Evolutionary conservation across 2,113 vertebrate genomes (phyloP), one percentile per base, ranked within the genome.

Genomic region (Hippocampus zosterae): DNA sequence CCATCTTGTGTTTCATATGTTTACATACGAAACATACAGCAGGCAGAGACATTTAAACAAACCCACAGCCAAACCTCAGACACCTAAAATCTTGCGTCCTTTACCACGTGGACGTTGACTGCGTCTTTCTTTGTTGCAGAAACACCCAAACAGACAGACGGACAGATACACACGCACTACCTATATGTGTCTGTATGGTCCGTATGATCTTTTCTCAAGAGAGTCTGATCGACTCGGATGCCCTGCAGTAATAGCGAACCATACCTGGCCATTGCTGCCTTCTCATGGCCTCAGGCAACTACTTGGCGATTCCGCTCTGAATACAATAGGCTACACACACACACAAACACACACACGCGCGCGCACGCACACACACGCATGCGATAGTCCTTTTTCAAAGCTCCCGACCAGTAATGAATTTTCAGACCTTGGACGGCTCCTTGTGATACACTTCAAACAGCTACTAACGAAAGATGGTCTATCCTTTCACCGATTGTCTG

Each of bases 361-460:
- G 2, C 29, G 3, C 29, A 33, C 29, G 0, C 57, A 73, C 76
- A 78, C 87, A 68, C 82, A 77, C 71, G 67, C 67, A 74, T 37
- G 62, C 66, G 79, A 46, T 27, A 46, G 23, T 25, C 23, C 80
- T 81, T 76, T 91, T 89, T 92, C 90, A 90, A 90, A 91, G 89
- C 88, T 81, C 56, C 87, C 88, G 84, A 82, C 80, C 85, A 79
- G 83, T 91, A 92, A 93, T 93, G 90, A 91, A 91, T 91, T 90
- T 92, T 79, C 78, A 92, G 91, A 88, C 90, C 90, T 91, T 89
- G 88, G 87, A 88, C 90, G 83, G 86, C 84, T 88, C 83, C 83
- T 87, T 92, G 79, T 92, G 91, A 92, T 92, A 87, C 77, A 90
- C 90, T 91, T 91, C 91, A 92, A 88, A 91, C 83, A 87, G 71